These are phyloP conservation scores for Alligator sinensis DNA, from an alignment of 2,113 vertebrate genomes.

Conservation along the genomic window DNA sequence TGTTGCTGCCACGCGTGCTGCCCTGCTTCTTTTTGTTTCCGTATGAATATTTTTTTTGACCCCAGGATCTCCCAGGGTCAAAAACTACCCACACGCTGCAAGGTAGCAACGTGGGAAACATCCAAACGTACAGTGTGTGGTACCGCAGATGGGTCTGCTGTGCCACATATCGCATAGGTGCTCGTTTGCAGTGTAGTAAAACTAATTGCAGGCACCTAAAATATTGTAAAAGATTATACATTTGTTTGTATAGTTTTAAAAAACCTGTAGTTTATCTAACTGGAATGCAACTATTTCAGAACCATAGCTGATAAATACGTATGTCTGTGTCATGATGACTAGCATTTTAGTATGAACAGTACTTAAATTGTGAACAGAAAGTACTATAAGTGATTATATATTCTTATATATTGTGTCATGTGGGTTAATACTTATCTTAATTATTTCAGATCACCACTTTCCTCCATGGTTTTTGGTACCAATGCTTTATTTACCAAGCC, in stretches of 20 bases:
- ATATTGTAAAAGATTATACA: not conserved
- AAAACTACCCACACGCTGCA: too few relatives aligned
- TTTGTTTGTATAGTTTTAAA: not conserved
- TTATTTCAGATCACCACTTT: slow-evolving; percentile 85
- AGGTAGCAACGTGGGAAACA: too few relatives aligned
- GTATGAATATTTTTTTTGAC: too few relatives aligned
- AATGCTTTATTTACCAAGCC: slow-evolving; percentile 93
- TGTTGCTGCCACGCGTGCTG: too few relatives aligned
- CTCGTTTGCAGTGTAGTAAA: not conserved
- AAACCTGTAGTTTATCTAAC: not conserved
- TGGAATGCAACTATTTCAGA: not conserved
- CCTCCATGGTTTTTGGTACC: slow-evolving; percentile 92
- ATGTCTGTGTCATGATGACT: not conserved
- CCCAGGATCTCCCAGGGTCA: too few relatives aligned
- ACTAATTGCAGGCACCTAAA: not conserved
- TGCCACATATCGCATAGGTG: too few relatives aligned
- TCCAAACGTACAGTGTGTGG: too few relatives aligned
- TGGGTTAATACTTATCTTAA: not conserved
- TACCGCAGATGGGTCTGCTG: too few relatives aligned
- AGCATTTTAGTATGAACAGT: not conserved
- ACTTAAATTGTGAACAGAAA: not conserved
- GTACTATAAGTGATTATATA: not conserved
- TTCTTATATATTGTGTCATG: not conserved
- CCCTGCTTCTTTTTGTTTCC: too few relatives aligned
- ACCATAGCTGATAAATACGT: not conserved